Conservation (phyloP, 2,888 invertebrate genomes). For the Choristoneura rosaceana region DNA sequence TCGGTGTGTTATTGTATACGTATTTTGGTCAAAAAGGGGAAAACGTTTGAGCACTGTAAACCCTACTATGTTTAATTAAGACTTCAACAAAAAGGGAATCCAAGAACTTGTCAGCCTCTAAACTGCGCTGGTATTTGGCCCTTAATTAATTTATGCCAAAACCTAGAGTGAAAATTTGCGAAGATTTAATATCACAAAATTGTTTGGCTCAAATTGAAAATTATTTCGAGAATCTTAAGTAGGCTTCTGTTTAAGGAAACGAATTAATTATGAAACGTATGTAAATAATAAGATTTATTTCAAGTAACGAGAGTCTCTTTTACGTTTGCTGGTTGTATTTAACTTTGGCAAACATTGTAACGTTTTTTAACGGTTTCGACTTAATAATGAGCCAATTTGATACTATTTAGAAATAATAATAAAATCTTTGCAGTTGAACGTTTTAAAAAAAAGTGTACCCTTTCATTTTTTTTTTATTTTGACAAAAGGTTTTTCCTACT, state of each 20-base stretch:
- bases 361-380: neutral
- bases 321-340: constrained; percentile 10
- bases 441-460: no score
- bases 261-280: constrained; percentile 29
- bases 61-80: neutral
- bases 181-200: constrained; percentile 33
- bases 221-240: constrained; percentile 34
- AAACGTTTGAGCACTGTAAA: neutral
- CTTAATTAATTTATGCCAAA: constrained; percentile 27
- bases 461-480: no score
- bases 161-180: constrained; percentile 26
- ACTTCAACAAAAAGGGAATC: neutral
- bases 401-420: neutral
- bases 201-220: constrained; percentile 23
- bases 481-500: no score
- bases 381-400: neutral
- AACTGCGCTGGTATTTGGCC: constrained; percentile 5
- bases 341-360: neutral
- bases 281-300: constrained; percentile 29
- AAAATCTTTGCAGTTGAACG: neutral
- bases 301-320: constrained; percentile 6
- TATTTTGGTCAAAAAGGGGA: neutral
- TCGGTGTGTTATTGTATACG: no score
- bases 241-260: constrained; percentile 23
- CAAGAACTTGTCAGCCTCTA: constrained; percentile 5